Evolutionary conservation across 2,797 vertebrate species (phyloP).

Genomic region (Tangara arthus): DNA sequence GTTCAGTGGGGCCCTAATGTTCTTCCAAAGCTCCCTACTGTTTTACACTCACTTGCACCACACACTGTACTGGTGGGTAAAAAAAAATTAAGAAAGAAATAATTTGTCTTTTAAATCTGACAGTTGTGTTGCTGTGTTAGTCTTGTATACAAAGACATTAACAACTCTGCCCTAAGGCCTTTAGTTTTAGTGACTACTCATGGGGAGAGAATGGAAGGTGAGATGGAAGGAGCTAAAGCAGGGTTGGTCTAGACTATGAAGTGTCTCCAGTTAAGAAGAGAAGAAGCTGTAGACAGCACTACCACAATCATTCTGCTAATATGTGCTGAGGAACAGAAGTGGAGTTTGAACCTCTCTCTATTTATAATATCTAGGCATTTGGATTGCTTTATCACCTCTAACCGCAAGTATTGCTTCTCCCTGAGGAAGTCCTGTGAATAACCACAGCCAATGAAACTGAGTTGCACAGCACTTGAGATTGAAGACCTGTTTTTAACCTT

Average conservation of each 20-base stretch:
- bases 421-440: neutral
- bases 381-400: neutral
- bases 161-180: neutral
- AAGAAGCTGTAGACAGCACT: neutral
- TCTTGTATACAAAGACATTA: neutral
- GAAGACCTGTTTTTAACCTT: neutral
- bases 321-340: neutral
- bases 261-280: neutral
- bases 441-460: neutral
- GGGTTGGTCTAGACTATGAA: neutral
- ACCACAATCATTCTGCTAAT: neutral
- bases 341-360: neutral
- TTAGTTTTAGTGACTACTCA: neutral
- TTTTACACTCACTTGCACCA: neutral
- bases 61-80: neutral
- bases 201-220: neutral
- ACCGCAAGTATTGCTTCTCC: neutral
- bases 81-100: neutral
- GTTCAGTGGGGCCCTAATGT: neutral
- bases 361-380: neutral
- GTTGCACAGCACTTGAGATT: neutral
- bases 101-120: neutral
- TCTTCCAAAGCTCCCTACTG: neutral
- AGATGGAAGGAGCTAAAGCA: neutral
- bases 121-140: neutral